Evolutionary conservation across 1,140 invertebrate genomes (phyloP).

Genomic region (Drosophila albomicans): DNA sequence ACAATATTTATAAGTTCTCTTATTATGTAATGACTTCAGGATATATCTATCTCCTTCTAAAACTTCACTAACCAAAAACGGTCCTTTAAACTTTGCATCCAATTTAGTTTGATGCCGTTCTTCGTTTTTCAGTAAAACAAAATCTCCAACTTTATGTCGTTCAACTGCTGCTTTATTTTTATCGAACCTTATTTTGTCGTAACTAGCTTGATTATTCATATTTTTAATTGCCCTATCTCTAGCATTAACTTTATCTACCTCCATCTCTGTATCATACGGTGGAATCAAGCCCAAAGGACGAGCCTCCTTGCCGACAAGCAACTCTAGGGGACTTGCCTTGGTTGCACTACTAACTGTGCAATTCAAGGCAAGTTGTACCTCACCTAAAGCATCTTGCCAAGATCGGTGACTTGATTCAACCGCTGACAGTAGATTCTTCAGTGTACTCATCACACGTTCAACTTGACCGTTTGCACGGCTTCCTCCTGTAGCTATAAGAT

Average conservation of each 20-base stretch:
- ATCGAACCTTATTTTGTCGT: slow-evolving; percentile 29
- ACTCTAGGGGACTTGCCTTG: no score
- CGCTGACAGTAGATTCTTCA: background rate
- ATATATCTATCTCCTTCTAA: slow-evolving; percentile 1
- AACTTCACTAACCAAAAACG: background rate
- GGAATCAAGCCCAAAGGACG: no score
- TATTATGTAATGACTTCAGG: slow-evolving; percentile 12
- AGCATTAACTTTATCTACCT: no score
- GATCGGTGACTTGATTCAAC: no score
- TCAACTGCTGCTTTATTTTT: slow-evolving; percentile 30
- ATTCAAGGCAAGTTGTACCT: no score
- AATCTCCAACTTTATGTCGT: slow-evolving; percentile 30
- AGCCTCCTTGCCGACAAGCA: no score
- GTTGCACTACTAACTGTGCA: no score
- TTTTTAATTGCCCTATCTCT: slow-evolving; percentile 26
- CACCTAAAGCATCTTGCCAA: no score
- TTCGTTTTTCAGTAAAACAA: slow-evolving; percentile 23
- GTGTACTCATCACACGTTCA: slow-evolving; percentile 20
- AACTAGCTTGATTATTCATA: slow-evolving; percentile 3
- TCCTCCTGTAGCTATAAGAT: slow-evolving; percentile 9
- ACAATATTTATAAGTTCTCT: slow-evolving; percentile 11
- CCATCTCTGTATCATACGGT: no score
- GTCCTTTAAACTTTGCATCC: background rate
- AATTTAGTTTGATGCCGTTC: slow-evolving; percentile 8
- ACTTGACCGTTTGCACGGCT: slow-evolving; percentile 36